These are phyloP conservation scores for Dascyllus trimaculatus DNA, from an alignment of 2,113 vertebrate species.

Conservation along the genomic window DNA sequence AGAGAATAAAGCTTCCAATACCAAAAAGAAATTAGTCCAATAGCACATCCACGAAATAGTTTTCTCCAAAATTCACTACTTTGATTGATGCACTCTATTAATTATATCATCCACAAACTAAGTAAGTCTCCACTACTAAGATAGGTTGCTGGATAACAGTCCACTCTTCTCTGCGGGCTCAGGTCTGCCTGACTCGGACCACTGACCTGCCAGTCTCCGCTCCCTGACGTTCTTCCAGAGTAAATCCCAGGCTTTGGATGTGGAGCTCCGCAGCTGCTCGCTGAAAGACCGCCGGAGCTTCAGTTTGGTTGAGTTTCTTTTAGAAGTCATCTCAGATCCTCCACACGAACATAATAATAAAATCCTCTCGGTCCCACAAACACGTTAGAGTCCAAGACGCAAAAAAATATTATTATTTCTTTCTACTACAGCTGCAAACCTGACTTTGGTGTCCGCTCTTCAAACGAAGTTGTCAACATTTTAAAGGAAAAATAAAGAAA, in stretches of 20 bases:
- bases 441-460: conserved; percentile 22
- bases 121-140: background rate
- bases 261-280: conserved; percentile 93
- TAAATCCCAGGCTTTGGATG: conserved; percentile 93
- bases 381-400: conserved; percentile 17
- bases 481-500: background rate
- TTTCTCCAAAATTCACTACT: background rate
- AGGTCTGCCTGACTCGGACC: conserved; percentile 21
- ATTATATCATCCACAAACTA: background rate
- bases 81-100: background rate
- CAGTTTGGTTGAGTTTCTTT: conserved; percentile 79
- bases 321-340: conserved; percentile 87
- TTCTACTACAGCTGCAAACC: background rate
- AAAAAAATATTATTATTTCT: conserved; percentile 3
- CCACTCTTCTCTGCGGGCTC: background rate
- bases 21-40: background rate
- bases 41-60: background rate
- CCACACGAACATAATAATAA: conserved; percentile 75
- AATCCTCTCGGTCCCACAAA: conserved; percentile 41
- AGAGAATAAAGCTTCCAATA: background rate
- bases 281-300: conserved; percentile 92
- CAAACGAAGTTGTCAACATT: conserved; percentile 42
- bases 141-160: background rate
- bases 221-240: conserved; percentile 93
- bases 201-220: conserved; percentile 95